phyloP scores from a whole-genome alignment of 2,113 vertebrate genomes.

The Odontesthes bonariensis region DNA sequence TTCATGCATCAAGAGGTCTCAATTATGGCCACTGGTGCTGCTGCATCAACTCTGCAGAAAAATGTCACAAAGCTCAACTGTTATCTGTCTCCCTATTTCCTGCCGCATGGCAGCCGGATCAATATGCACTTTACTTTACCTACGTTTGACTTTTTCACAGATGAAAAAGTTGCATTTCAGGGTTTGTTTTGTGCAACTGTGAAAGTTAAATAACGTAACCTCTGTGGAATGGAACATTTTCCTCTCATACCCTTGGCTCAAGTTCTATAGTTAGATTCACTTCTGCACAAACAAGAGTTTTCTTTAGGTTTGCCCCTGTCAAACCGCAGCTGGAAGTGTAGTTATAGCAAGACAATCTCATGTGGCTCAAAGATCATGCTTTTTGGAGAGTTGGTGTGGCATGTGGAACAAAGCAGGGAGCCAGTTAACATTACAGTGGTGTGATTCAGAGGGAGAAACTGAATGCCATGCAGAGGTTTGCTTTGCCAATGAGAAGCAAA shows the following conservation, averaged over 20 bases:
- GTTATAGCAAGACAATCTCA: no score
- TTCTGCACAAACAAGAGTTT: background rate
- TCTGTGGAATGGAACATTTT: background rate
- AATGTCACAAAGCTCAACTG: conserved; percentile 42
- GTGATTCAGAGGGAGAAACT: no score
- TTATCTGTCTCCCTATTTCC: conserved; percentile 12
- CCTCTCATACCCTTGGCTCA: background rate
- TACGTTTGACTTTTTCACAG: conserved; percentile 28
- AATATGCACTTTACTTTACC: conserved; percentile 21
- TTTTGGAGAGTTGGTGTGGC: no score
- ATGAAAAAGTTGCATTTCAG: background rate
- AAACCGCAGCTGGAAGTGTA: no score
- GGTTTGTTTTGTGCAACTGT: no score
- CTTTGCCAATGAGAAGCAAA: no score
- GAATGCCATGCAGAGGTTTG: no score
- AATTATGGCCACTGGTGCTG: conserved; percentile 39
- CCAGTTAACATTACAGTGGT: no score
- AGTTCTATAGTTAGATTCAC: background rate
- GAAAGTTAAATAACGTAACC: background rate
- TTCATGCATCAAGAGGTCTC: conserved; percentile 60
- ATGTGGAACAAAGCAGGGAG: no score
- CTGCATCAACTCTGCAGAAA: conserved; percentile 37
- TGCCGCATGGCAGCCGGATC: conserved; percentile 13
- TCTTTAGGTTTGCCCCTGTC: background rate
- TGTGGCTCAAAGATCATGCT: no score